Evolutionary conservation across 2,888 invertebrate species (phyloP), one percentile per base, ranked within the genome.

Genomic region (Heliothis peltigera): DNA sequence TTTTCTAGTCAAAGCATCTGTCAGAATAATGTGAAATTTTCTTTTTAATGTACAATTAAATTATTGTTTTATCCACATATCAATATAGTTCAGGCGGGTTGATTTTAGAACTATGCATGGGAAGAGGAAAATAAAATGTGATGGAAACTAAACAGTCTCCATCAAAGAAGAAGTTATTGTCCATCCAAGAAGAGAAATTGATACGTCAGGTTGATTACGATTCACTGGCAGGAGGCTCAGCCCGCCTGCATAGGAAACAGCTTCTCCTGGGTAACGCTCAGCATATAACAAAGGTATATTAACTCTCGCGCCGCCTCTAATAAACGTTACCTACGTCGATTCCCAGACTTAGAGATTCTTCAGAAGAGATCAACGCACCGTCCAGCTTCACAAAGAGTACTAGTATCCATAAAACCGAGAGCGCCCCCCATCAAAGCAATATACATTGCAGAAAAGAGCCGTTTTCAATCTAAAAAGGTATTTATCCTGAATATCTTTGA

Each of bases 61-160:
- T 89, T 90, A 83, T 82, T 83, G 84, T 87, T 77, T 76, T 70
- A 59, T 58, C 73, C 64, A 69, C 79, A 74, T 76, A 81, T 77
- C 76, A 58, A 77, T 75, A 70, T 70, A 80, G 77, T 80, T 82
- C 69, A 64, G 76, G 70, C 79, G 73, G 70, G 77, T 80, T 79
- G 78, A 83, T 82, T 81, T 81, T 74, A 75, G 85, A 93, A 91
- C 84, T 93, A 93, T 94, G 92, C 89, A 90, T 82, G 88, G 87
- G 75, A 91, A 86, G 87, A 92, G 86, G 82, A 92, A 88, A 92
- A 89, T 91, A 91, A 90, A 89, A 92, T 93, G 94, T 94, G 87
- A 95, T 95, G 94, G 94, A 94, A 93, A 90, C 90, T 93, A 93
- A 92, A 86, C 87, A 90, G 86, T 83, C 84, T 84, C 88, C 90